Base-by-base conservation (phyloP, 2,888 invertebrate species). In the Himalopsyche kuldschensis region DNA sequence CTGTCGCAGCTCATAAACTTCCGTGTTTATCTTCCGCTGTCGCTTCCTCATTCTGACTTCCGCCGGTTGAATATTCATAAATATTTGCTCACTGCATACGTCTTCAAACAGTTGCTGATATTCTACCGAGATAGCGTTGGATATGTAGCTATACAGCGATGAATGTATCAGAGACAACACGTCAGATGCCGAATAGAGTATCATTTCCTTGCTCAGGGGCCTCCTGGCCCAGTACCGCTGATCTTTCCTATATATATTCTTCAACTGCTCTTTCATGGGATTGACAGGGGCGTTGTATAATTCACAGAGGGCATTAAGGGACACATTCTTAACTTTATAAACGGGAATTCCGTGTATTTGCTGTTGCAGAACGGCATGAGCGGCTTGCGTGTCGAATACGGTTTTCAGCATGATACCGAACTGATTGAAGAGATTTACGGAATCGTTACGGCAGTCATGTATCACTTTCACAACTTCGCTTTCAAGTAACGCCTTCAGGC, bases 381-480 rank as follows among this genome's bases (percentile, higher is more conserved):
- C 98, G 48, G 96, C 96, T 93, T 97, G 98, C 47, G 98, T 98
- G 89, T 98, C 98, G 89, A 98, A 98, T 79, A 98, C 96, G 90
- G 95, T 96, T 86, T 93, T 93, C 87, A 98, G 90, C 81, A 95
- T 93, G 86, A 98, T 96, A 87, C 95, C 95, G 91, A 95, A 97
- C 89, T 98, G 97, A 89, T 94, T 94, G 90, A 94, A 95, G 87
- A 98, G 93, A 91, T 97, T 97, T 77, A 95, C 95, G 84, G 97
- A 96, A 91, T 97, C 97, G 90, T 97, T 97, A 86, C 97, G 94
- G 88, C 97, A 98, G 89, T 98, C 98, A 89, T 98, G 98, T 88
- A 97, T 95, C 82, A 98, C 96, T 93, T 98, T 98, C 83, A 96
- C 92, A 85, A 98, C 94, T 82, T 95, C 94, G 88, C 95, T 94